Evolutionary conservation across 2,797 vertebrate genomes (phyloP).

Genomic region (Allobates femoralis): DNA sequence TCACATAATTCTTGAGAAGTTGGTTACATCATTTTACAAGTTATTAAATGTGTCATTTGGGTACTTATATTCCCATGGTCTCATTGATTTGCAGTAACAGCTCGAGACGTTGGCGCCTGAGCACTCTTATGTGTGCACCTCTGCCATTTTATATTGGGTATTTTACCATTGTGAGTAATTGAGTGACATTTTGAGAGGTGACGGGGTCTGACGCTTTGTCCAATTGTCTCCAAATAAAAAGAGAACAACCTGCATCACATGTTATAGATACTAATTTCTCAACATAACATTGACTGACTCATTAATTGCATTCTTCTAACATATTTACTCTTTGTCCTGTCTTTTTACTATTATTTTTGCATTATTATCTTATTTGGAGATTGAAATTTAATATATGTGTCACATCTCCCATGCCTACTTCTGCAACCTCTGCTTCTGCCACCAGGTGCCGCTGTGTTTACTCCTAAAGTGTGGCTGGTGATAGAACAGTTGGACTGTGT

Average conservation of each 20-base stretch:
- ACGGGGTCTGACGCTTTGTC: background rate
- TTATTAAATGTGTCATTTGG: conserved; percentile 61
- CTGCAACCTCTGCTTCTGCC: no score
- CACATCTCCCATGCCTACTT: no score
- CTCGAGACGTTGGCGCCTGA: conserved; percentile 26
- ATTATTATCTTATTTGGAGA: background rate
- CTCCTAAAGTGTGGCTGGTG: no score
- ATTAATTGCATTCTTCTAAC: background rate
- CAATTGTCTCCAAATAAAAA: conserved; percentile 15
- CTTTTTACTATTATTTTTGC: background rate
- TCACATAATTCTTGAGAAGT: conserved; percentile 59
- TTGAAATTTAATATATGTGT: background rate
- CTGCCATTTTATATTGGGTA: conserved; percentile 9
- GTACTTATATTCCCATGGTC: conserved; percentile 55
- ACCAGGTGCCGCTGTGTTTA: no score
- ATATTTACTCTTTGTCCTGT: background rate
- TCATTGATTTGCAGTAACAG: conserved; percentile 60
- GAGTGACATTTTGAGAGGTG: conserved; percentile 10
- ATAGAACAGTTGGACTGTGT: no score
- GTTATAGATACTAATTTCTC: background rate
- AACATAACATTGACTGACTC: background rate
- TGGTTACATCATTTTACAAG: conserved; percentile 59
- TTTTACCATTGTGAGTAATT: conserved; percentile 26
- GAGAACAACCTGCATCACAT: background rate
- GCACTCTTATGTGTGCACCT: conserved; percentile 35